Conservation (phyloP, 2,797 vertebrate genomes). For the Prunella strophiata region DNA sequence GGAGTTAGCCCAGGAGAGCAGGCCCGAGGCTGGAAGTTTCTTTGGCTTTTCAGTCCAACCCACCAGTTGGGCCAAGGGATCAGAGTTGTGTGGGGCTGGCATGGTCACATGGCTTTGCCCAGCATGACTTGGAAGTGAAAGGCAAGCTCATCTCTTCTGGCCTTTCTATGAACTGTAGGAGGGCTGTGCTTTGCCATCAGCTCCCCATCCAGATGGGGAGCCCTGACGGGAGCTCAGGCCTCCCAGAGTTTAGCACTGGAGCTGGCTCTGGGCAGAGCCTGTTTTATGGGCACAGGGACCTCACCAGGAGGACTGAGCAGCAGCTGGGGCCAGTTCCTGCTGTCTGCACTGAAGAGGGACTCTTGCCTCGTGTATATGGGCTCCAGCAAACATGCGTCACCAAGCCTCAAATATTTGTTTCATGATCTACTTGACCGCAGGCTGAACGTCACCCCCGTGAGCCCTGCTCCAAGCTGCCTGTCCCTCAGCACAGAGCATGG, state of each 20-base stretch:
- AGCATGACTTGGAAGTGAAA: not conserved
- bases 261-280: not conserved
- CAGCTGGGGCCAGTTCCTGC: not conserved
- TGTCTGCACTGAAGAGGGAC: not conserved
- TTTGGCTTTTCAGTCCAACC: not conserved
- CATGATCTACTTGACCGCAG: not conserved
- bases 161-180: not conserved
- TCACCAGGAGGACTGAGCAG: not conserved
- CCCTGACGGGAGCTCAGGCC: not conserved
- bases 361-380: not conserved
- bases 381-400: not conserved
- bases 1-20: not conserved
- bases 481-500: not conserved
- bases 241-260: rapidly evolving
- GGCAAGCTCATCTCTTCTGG: not conserved
- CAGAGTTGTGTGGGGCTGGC: not conserved
- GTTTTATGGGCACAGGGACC: not conserved
- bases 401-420: slow-evolving; percentile 10
- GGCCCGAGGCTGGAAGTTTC: not conserved
- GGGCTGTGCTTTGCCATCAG: not conserved
- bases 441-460: not conserved
- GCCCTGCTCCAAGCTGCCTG: not conserved
- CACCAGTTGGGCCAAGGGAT: not conserved
- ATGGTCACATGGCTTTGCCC: not conserved
- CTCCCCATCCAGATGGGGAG: not conserved